Base-by-base conservation (phyloP, 2,888 invertebrate species). In the Marronus borbonicus region DNA sequence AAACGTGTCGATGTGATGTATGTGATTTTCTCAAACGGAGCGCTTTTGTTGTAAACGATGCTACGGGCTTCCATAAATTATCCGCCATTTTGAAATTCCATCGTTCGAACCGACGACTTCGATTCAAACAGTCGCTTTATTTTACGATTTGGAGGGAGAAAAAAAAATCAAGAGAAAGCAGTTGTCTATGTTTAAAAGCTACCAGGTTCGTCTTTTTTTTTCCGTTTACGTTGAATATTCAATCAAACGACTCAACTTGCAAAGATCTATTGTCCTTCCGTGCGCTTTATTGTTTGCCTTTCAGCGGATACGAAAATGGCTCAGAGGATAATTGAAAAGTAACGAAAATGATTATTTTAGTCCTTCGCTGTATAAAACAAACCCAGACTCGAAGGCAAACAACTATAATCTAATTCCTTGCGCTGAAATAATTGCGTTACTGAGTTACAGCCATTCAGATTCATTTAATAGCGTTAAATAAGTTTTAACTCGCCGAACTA, bases 31-130 rank as follows among this genome's bases (percentile, higher is more conserved):
- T 44, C 8, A 44, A 44, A 44, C 44, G 10, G 44, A 8, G 44
- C 44, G 44, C 44, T 44, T 44, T 44, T 44, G 44, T 12, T 28
- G 60, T 28, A 60, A 60, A 60, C 60, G 24, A 20, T 60, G 20
- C 28, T 8, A 60, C 60, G 60, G 24, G 60, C 20, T 60, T 60
- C 60, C 60, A 60, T 60, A 60, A 60, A 60, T 60, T 60, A 60
- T 28, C 60, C 20, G 20, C 28, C 20, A 12, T 28, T 60, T 60
- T n/a, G 3, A 28, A n/a, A 24, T 20, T 60, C 60, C 60, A 12
- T 12, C 28, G 8, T 60, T 60, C 28, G 60, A 60, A 60, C 10
- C 10, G 60, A 60, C 14, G 17, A 60, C 60, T 60, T 60, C 24
- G 60, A 60, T 60, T 20, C 60, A 60, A 55, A 60, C 60, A 28